Base-by-base conservation (phyloP, 2,113 vertebrate genomes). In the Odobenus rosmarus region DNA sequence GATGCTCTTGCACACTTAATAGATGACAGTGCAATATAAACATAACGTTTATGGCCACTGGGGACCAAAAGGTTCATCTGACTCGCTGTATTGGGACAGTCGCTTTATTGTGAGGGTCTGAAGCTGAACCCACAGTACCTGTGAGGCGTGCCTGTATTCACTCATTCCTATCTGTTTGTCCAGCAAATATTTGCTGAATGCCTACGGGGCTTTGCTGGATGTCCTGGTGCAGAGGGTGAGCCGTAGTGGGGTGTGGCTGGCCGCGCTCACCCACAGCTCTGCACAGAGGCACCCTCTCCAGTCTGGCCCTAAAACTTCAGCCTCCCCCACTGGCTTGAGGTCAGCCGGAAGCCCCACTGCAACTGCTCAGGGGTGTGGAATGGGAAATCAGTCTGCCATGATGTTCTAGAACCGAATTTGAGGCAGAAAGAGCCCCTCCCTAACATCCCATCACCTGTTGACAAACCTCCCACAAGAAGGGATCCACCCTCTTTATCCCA, bases 371-470 rank as follows among this genome's bases (percentile, higher is more conserved):
- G 16, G 49, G 36, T 8, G 11, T 4, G 13, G 59, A 1, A 31
- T 8, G 14, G 5, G 71, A 16, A 33, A 3, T 16, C 33, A 1
- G 23, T n/a, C 8, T 0, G 36, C 59, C 33, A 9, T 10, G 0
- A 18, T 67, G n/a, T 13, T 51, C 31, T 59, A 33, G 14, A 46
- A 18, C 51, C 72, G 33, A 12, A 88, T 14, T 4, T 18, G n/a
- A 59, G 15, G 11, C 51, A 80, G 49, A 69, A 46, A 6, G 57
- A 14, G 4, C 21, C 67, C 24, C n/a, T 21, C 87, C 46, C 19
- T 15, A 4, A 4, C 14, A 13, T 14, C 59, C 85, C 42, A 0
- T 28, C 31, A 4, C 53, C 9, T 57, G 26, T 1, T 9, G 53
- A n/a, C 76, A 39, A 3, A 19, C 28, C 6, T 9, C 28, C 74